A percentile compares a stretch with the other conserved stretches of the same genome.
Evolutionary conservation across 2,888 invertebrate genomes (phyloP).

Genomic region (Melinaea menophilus): DNA sequence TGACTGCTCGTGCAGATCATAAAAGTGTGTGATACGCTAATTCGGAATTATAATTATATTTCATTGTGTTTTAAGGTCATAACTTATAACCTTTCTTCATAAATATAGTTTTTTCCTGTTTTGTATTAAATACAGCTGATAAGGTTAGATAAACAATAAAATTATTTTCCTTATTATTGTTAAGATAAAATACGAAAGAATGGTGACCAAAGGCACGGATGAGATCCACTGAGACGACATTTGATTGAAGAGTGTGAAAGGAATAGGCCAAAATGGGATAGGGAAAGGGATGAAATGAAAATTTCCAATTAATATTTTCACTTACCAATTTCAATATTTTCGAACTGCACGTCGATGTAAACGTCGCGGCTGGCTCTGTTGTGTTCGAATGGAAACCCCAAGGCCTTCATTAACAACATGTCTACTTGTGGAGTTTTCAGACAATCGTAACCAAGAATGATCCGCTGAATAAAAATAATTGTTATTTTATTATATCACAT

Average conservation of each 20-base stretch:
- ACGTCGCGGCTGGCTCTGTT: slow-evolving; percentile 51
- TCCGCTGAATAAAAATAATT: slow-evolving; percentile 37
- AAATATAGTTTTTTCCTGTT: no score
- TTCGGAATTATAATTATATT: no score
- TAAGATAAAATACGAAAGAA: no score
- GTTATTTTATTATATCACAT: neutral
- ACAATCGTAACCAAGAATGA: slow-evolving; percentile 60
- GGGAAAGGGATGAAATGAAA: neutral
- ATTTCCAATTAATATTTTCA: slow-evolving; percentile 9
- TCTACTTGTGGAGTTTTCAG: slow-evolving; percentile 53
- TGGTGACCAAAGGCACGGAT: no score
- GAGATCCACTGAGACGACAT: no score
- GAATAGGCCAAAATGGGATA: no score
- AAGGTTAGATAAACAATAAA: no score
- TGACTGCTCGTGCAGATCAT: neutral
- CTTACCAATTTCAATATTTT: slow-evolving; percentile 60
- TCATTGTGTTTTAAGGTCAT: no score
- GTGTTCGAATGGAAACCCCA: slow-evolving; percentile 67
- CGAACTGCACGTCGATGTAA: slow-evolving; percentile 50
- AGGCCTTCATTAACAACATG: slow-evolving; percentile 55
- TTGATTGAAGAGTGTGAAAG: no score
- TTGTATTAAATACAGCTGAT: no score
- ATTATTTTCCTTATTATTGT: no score
- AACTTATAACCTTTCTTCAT: no score
- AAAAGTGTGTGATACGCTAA: neutral